These are phyloP conservation scores for Sarcoramphus papa DNA, from an alignment of 2,797 vertebrate genomes.

Conservation along the genomic window DNA sequence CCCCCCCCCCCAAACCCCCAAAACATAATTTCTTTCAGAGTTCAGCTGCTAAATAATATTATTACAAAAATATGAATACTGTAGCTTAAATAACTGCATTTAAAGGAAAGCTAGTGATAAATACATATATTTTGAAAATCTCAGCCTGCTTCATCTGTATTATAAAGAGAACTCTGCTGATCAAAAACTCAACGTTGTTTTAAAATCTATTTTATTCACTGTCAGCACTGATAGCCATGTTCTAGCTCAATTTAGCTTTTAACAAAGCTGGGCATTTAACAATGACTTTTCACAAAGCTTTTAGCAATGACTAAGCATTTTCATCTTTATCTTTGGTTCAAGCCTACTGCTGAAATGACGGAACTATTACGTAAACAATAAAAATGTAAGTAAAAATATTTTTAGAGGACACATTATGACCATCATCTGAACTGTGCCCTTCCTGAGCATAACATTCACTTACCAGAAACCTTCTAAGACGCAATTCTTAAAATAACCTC, in stretches of 20 bases:
- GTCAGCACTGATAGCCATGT: fast-evolving
- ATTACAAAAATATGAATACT: background rate
- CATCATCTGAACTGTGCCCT: too few species aligned
- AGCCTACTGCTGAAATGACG: too few species aligned
- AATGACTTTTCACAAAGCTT: background rate
- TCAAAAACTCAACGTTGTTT: fast-evolving
- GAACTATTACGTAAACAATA: background rate
- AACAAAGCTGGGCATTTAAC: background rate
- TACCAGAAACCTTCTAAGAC: background rate
- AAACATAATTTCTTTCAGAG: background rate
- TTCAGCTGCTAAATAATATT: background rate
- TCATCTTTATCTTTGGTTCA: too few species aligned
- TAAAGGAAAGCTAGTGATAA: background rate
- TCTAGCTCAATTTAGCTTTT: background rate
- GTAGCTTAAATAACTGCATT: background rate
- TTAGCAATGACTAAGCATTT: fast-evolving
- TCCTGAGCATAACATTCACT: fast-evolving
- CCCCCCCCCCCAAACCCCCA: background rate
- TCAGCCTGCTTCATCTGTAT: too few species aligned
- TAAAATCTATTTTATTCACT: background rate
- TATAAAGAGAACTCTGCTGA: background rate
- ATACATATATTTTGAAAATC: fast-evolving
- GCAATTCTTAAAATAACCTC: background rate
- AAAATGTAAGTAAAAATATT: background rate
- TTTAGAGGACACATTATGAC: fast-evolving